Percentiles rank a stretch among this genome's conserved stretches.
Conservation (phyloP, 2,797 vertebrate species). For the Sebastes cheni region DNA sequence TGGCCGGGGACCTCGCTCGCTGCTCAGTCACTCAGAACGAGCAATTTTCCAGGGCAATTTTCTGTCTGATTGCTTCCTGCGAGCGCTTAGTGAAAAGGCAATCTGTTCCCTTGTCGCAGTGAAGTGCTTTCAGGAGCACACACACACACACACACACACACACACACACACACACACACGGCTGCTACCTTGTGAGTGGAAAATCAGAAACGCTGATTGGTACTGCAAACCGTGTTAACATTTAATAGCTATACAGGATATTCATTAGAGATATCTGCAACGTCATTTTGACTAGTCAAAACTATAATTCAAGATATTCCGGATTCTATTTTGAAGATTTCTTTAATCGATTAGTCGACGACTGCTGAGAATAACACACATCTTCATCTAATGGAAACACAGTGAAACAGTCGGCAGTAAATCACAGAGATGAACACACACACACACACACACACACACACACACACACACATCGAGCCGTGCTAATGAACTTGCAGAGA, state of each 20-base stretch:
- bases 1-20: conserved; percentile 37
- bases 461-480: conserved; percentile 5
- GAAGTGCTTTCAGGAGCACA: conserved; percentile 55
- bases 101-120: conserved; percentile 68
- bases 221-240: no score
- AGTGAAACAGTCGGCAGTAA: background rate
- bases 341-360: no score
- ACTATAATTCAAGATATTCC: no score
- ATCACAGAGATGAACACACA: conserved; percentile 20
- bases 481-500: conserved; percentile 76
- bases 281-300: no score
- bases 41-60: conserved; percentile 78
- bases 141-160: background rate
- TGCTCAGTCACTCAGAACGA: conserved; percentile 69
- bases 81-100: conserved; percentile 71
- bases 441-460: conserved; percentile 48
- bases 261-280: no score
- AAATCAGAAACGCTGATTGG: conserved; percentile 18
- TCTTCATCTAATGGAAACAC: conserved; percentile 5
- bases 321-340: no score
- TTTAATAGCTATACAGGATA: no score
- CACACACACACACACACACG: conserved; percentile 3
- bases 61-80: conserved; percentile 80
- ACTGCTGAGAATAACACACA: no score
- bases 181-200: conserved; percentile 6